Evolutionary conservation across 2,113 vertebrate species (phyloP), one percentile per base, ranked within the genome.

Genomic region (Cyanocitta stelleri): DNA sequence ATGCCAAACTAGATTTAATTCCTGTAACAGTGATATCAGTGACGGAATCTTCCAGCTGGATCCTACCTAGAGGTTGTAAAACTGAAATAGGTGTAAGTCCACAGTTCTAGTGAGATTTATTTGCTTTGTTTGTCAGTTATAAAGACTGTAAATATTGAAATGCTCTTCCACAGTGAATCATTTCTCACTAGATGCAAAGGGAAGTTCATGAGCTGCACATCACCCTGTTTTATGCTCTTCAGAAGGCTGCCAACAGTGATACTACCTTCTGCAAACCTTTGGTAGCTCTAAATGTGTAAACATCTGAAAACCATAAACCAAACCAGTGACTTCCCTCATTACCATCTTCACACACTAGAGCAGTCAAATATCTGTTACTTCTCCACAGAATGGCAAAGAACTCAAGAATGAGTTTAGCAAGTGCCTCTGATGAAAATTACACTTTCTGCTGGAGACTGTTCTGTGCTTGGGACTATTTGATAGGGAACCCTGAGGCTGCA

Each of bases 381-480:
- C 52, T 51, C 80, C 35, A 46, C 96, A 99, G 99, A 97, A 99
- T 99, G 99, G 99, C 99, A 15, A 99, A 98, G 96, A 99, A 99
- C 97, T 99, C 99, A 3, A 98, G 98, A n/a, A 98, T 98, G 55
- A 99, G 99, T 97, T 98, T 99, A 58, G 99, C 99, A 81, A 99
- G 99, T 4, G 98, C 99, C 20, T 99, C 99, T 23, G 98, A 99
- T 76, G 99, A 99, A 97, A 99, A 99, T 96, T 99, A 99, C 81
- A 99, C 99, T 1, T 99, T 99, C 97, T 99, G 99, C 89, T 99
- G 99, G 99, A 97, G 99, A 43, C 97, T 99, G 12, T 99, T 99
- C 95, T 99, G 99, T 58, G 99, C 99, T 58, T 99, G 99, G 99
- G 99, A 99, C 92, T 99, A 99, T 91, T 98, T 99, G 92, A 99